These are phyloP conservation scores for Coelopa pilipes DNA, from an alignment of 2,888 invertebrate genomes.

Conservation along the genomic window DNA sequence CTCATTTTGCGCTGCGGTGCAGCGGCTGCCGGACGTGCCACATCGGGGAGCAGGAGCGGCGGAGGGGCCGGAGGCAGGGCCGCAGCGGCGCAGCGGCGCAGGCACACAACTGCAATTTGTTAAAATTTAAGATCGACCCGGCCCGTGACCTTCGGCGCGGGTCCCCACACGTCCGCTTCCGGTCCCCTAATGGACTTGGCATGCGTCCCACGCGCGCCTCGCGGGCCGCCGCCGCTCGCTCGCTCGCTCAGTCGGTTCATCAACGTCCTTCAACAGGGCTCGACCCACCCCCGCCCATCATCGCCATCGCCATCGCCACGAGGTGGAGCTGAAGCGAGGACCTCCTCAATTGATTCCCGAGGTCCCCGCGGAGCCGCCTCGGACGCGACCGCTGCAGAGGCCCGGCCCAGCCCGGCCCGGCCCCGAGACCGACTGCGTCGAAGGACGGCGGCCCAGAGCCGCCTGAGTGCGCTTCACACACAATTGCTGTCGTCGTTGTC, in stretches of 20 bases:
- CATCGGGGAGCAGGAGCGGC: no score
- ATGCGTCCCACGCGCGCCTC: neutral
- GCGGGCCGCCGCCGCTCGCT: no score
- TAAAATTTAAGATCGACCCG: slow-evolving; percentile 18
- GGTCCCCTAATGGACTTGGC: slow-evolving; percentile 18
- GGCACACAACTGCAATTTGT: slow-evolving; percentile 45
- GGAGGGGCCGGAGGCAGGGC: neutral
- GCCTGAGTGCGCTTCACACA: slow-evolving; percentile 31
- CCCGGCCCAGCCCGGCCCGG: neutral
- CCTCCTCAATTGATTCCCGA: no score
- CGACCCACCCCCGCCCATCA: no score
- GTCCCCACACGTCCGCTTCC: slow-evolving; percentile 16
- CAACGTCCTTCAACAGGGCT: no score
- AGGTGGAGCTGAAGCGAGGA: no score
- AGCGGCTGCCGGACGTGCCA: slow-evolving; percentile 3
- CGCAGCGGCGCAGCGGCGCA: slow-evolving; percentile 35
- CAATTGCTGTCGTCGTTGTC: slow-evolving; percentile 17
- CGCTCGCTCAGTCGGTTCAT: neutral
- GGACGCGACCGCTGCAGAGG: neutral
- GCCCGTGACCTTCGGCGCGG: neutral
- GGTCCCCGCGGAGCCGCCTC: neutral
- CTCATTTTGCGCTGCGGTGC: neutral
- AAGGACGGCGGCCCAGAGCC: neutral
- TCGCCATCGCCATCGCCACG: neutral
- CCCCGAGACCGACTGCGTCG: neutral